Percentiles rank a stretch among this genome's conserved stretches.
Conservation (phyloP, 2,113 vertebrate species). For the Rana temporaria region DNA sequence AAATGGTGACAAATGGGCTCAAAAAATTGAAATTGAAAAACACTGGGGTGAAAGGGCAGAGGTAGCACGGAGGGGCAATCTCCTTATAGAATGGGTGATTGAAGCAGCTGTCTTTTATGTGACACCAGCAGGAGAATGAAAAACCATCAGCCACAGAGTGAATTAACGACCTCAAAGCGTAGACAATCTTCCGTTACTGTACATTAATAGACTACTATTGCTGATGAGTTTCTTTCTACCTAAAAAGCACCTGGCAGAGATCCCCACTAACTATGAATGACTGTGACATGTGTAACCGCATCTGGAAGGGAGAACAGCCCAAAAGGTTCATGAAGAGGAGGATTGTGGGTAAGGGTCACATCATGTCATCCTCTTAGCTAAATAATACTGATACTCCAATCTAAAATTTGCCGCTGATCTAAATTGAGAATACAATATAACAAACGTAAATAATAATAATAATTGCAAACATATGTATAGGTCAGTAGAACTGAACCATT, state of each 20-base stretch:
- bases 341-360: too few species aligned
- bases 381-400: too few species aligned
- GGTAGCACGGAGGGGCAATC: constrained; percentile 48
- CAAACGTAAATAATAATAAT: background rate
- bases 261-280: background rate
- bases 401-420: background rate
- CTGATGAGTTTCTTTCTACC: constrained; percentile 42
- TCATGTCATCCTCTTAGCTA: background rate
- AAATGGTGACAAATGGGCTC: constrained; percentile 45
- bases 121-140: constrained; percentile 43
- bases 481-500: too few species aligned
- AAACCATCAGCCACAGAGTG: constrained; percentile 40
- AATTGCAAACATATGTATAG: too few species aligned
- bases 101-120: constrained; percentile 47
- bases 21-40: constrained; percentile 53
- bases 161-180: constrained; percentile 52
- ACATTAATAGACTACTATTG: constrained; percentile 55
- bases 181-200: constrained; percentile 45
- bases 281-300: background rate
- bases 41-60: constrained; percentile 50
- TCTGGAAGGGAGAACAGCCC: background rate
- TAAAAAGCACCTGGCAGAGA: constrained; percentile 44
- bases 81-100: constrained; percentile 50
- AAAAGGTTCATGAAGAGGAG: background rate
- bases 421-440: background rate